These are phyloP conservation scores for Cantharis nigra DNA, from an alignment of 2,888 invertebrate genomes.

Conservation along the genomic window DNA sequence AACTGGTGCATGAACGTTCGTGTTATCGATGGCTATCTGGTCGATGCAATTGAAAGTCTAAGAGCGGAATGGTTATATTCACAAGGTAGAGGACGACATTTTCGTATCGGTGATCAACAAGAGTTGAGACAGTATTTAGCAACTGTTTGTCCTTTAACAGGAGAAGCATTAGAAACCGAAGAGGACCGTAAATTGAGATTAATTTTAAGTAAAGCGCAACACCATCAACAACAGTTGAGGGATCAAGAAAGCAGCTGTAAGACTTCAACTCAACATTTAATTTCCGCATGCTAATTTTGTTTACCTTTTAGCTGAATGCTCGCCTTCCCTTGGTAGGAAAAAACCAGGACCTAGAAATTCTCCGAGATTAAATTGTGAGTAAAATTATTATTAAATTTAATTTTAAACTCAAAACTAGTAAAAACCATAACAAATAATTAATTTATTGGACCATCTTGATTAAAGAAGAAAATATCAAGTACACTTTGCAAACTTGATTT, in stretches of 20 bases:
- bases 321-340: conserved; percentile 57
- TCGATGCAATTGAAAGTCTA: conserved; percentile 89
- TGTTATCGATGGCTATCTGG: conserved; percentile 85
- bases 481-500: neutral
- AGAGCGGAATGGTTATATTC: conserved; percentile 96
- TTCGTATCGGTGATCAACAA: conserved; percentile 82
- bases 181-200: conserved; percentile 84
- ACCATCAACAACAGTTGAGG: conserved; percentile 83
- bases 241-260: conserved; percentile 63
- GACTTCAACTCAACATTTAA: neutral
- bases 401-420: too few species aligned
- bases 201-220: conserved; percentile 87
- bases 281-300: neutral
- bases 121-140: conserved; percentile 82
- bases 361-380: conserved; percentile 57
- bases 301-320: conserved; percentile 40
- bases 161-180: conserved; percentile 79
- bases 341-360: conserved; percentile 57
- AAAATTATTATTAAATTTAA: neutral
- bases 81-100: conserved; percentile 90
- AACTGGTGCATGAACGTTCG: conserved; percentile 92
- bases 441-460: too few species aligned
- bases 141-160: conserved; percentile 82
- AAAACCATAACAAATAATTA: too few species aligned
- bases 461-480: neutral